A percentile compares a stretch with the other conserved stretches of the same genome.
These are phyloP conservation scores for Hirtodrosophila alboralis DNA, from an alignment of 2,888 invertebrate species.

Conservation along the genomic window DNA sequence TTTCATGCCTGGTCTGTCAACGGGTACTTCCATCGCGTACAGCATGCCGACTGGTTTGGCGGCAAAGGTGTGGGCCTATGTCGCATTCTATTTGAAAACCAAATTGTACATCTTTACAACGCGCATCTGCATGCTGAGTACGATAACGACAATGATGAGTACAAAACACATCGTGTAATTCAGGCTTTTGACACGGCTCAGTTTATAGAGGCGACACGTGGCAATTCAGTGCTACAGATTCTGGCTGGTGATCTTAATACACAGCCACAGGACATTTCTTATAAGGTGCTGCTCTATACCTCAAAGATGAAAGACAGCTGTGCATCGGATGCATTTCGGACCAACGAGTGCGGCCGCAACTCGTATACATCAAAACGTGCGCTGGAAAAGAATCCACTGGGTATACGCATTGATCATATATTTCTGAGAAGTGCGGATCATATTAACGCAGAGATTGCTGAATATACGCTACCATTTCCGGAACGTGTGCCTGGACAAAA, in stretches of 20 bases:
- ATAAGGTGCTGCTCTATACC: slow-evolving; percentile 87
- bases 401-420: slow-evolving; percentile 97
- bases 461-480: slow-evolving; percentile 89
- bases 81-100: slow-evolving; percentile 88
- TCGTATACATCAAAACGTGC: slow-evolving; percentile 89
- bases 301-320: slow-evolving; percentile 86
- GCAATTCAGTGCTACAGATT: slow-evolving; percentile 91
- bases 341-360: slow-evolving; percentile 92
- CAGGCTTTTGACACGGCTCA: slow-evolving; percentile 98
- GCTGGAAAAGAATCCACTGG: slow-evolving; percentile 86
- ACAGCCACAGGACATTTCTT: slow-evolving; percentile 93
- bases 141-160: slow-evolving; percentile 92
- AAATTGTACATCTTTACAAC: slow-evolving; percentile 92
- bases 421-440: slow-evolving; percentile 85
- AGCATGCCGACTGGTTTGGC: slow-evolving; percentile 99
- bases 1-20: slow-evolving; percentile 98
- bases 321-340: slow-evolving; percentile 85
- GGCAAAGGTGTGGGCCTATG: slow-evolving; percentile 97
- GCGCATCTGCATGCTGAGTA: slow-evolving; percentile 99
- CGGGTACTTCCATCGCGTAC: slow-evolving; percentile 94
- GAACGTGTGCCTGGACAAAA: slow-evolving; percentile 88
- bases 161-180: slow-evolving; percentile 94
- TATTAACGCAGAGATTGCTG: slow-evolving; percentile 84
- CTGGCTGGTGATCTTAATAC: slow-evolving; percentile 98
- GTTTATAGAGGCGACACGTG: slow-evolving; percentile 94